Base-by-base conservation (phyloP, 2,888 invertebrate genomes). In the Acholoe squamosa region DNA sequence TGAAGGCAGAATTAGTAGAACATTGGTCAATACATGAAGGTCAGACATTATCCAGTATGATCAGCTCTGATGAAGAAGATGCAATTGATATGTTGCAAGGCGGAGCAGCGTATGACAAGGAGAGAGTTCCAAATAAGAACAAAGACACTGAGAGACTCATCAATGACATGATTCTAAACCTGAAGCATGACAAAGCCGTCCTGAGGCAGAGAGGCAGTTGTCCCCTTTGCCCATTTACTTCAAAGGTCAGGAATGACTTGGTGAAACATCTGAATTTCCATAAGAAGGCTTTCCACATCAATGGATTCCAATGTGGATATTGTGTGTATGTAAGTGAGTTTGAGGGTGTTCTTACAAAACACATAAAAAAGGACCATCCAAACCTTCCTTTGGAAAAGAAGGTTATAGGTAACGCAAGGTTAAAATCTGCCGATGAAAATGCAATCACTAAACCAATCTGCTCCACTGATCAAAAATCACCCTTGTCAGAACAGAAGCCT, bases 221-320 rank as follows among this genome's bases (percentile, higher is more conserved):
- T 54, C 86, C 86, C 25, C 51, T 86, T 19, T 90, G 90, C 34
- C 84, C 90, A 1, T 90, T 84, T 43, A 25, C 86, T 10, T 67
- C 86, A 25, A 71, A 86, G 14, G 25, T 84, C 28, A 28, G 28
- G 22, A 86, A 86, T 31, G 12, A 5, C 25, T 54, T 86, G 5
- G 10, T 51, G 25, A 19, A 54, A 1, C 84, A 90, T 25, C 51
- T 84, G 84, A 22, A 67, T n/a, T 43, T 54, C 51, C 90, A 90
- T 71, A 90, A 67, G 31, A 86, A 84, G 25, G 51, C 61, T 22
- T 34, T 67, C 0, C 16, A 52, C 25, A 90, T 84, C 43, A 61
- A 86, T 67, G 90, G 90, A 22, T 90, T 34, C 43, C 84, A 86
- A 52, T 90, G 90, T 71, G n/a, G 33, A 0, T 90, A 90, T 28